Conservation (phyloP, 2,113 vertebrate genomes). For the western clawed frog (Xenopus tropicalis) region DNA sequence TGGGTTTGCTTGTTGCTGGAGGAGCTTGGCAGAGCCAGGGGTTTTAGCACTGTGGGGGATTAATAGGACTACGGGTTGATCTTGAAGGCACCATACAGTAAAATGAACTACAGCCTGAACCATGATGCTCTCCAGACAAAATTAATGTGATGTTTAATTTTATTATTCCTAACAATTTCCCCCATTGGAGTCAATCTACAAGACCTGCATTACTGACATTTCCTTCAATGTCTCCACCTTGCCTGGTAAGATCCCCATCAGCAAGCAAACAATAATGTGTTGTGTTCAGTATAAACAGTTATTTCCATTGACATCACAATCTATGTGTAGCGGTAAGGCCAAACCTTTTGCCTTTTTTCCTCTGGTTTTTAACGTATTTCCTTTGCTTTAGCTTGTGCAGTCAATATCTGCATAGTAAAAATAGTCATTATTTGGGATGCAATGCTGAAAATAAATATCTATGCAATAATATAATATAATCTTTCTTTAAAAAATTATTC, state of each 20-base stretch:
- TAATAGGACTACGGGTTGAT: no score
- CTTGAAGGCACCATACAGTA: no score
- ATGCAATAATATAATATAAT: slow-evolving; percentile 27
- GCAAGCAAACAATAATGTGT: not conserved
- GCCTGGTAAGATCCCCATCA: slow-evolving; percentile 18
- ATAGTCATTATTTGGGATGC: not conserved
- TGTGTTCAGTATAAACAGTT: not conserved
- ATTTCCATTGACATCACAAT: not conserved
- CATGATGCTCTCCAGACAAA: not conserved
- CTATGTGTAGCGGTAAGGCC: not conserved
- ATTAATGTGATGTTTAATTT: no score
- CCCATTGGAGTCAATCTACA: no score
- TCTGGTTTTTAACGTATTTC: not conserved
- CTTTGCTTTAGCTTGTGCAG: not conserved
- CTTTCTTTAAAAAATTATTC: slow-evolving; percentile 10
- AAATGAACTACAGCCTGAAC: no score
- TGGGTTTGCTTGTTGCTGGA: slow-evolving; percentile 10
- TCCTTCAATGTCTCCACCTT: not conserved
- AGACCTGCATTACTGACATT: no score
- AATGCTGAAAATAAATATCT: slow-evolving; percentile 33
- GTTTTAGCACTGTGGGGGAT: no score
- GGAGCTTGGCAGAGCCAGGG: not conserved
- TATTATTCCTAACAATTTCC: no score
- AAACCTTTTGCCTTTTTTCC: slow-evolving; percentile 4
- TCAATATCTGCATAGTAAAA: slow-evolving; percentile 16